A percentile compares a stretch with the other conserved stretches of the same genome.
These are phyloP conservation scores for Notamacropus eugenii DNA, from an alignment of 2,797 vertebrate species.

Conservation along the genomic window DNA sequence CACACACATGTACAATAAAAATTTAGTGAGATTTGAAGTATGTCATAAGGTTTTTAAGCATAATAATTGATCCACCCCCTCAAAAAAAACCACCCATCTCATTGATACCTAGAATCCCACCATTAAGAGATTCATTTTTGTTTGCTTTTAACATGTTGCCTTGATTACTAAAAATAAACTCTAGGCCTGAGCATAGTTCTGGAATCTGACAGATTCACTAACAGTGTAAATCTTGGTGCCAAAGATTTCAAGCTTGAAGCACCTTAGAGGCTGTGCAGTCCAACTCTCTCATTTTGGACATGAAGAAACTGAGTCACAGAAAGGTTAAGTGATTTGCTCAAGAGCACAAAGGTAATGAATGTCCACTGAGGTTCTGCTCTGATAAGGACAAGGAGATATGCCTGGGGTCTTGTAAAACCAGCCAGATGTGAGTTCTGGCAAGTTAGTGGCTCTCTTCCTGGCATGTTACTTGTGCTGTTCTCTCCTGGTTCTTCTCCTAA, in stretches of 20 bases:
- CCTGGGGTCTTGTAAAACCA: not conserved
- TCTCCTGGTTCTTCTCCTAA: not conserved
- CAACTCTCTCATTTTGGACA: too few species aligned
- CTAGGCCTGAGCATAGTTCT: conserved; percentile 21
- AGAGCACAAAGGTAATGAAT: not conserved
- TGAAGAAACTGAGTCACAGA: not conserved
- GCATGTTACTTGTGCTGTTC: not conserved
- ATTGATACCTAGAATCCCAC: conserved; percentile 29
- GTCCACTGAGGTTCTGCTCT: not conserved
- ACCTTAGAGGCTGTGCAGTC: too few species aligned
- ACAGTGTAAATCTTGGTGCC: not conserved
- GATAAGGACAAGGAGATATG: not conserved
- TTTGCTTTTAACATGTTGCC: not conserved
- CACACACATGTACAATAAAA: not conserved
- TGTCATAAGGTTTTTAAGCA: not conserved
- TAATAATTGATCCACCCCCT: not conserved
- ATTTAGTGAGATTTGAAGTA: not conserved
- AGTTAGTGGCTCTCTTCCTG: not conserved
- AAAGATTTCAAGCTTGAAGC: too few species aligned
- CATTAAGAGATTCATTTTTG: not conserved
- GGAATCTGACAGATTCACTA: not conserved
- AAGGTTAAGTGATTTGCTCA: not conserved
- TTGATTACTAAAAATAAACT: conserved; percentile 40
- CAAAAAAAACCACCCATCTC: not conserved
- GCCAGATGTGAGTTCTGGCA: not conserved